Conservation (phyloP, 2,888 invertebrate species). For the Stramonita haemastoma region DNA sequence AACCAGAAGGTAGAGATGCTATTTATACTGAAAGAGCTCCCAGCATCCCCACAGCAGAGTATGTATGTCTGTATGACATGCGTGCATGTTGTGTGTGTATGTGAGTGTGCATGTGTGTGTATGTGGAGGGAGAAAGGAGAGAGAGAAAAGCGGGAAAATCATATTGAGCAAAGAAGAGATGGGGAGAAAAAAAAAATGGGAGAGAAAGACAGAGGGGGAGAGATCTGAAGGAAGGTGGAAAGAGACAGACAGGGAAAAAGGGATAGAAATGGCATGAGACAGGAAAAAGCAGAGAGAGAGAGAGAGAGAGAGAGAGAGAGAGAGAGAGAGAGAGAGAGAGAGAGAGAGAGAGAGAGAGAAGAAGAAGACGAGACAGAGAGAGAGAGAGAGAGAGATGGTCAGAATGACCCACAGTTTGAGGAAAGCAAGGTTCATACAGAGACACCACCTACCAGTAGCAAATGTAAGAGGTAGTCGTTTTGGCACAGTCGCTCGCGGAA, state of each 20-base stretch:
- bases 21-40: no score
- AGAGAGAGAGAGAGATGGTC: not conserved
- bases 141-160: no score
- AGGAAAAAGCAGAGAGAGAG: not conserved
- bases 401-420: not conserved
- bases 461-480: constrained; percentile 92
- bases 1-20: no score
- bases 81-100: no score
- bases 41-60: no score
- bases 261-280: not conserved
- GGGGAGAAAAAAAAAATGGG: no score
- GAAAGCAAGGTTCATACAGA: not conserved
- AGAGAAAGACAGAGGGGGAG: no score
- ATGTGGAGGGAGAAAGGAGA: no score
- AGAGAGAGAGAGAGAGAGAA: not conserved
- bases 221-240: no score
- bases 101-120: no score
- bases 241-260: not conserved
- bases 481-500: constrained; percentile 92
- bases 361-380: not conserved
- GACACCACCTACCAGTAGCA: constrained; percentile 82
- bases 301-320: not conserved
- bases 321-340: not conserved
- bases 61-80: no score
- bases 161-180: no score